A percentile compares a stretch with the other conserved stretches of the same genome.
phyloP scores from a whole-genome alignment of 2,113 vertebrate genomes.

The Phalacrocorax pelagicus region DNA sequence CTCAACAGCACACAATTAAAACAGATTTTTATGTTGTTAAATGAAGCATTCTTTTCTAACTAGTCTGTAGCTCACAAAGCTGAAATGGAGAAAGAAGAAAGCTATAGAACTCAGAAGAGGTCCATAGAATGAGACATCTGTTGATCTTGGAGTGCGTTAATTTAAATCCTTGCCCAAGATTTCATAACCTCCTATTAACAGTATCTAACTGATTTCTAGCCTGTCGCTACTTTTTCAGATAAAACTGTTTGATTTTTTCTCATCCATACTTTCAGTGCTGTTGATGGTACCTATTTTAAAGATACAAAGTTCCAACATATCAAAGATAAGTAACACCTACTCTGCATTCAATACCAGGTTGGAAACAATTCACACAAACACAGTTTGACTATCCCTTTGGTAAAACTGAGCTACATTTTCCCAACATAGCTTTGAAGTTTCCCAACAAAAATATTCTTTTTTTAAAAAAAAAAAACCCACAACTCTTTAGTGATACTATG shows the following conservation, averaged over 20 bases:
- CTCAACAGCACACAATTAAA: not conserved
- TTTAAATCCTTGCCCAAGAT: not conserved
- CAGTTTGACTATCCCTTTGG: not conserved
- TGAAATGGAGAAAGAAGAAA: not conserved
- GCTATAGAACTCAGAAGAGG: not conserved
- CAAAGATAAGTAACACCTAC: not conserved
- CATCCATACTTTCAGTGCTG: not conserved
- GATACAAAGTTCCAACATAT: not conserved
- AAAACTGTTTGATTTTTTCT: not conserved
- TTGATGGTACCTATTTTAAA: not conserved
- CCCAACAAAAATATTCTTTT: not conserved
- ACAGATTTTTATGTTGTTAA: not conserved
- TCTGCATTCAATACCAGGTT: not conserved
- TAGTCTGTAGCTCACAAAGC: not conserved
- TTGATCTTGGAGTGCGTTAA: not conserved
- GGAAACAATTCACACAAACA: not conserved
- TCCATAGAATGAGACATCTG: not conserved
- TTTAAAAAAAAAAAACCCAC: not conserved
- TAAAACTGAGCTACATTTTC: not conserved
- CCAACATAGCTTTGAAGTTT: not conserved
- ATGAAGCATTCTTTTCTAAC: not conserved
- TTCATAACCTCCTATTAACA: not conserved
- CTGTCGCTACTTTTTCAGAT: not conserved
- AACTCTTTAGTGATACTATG: not conserved
- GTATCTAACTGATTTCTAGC: not conserved